Conservation (phyloP, 1,140 invertebrate species). For the Anthonomus grandis region DNA sequence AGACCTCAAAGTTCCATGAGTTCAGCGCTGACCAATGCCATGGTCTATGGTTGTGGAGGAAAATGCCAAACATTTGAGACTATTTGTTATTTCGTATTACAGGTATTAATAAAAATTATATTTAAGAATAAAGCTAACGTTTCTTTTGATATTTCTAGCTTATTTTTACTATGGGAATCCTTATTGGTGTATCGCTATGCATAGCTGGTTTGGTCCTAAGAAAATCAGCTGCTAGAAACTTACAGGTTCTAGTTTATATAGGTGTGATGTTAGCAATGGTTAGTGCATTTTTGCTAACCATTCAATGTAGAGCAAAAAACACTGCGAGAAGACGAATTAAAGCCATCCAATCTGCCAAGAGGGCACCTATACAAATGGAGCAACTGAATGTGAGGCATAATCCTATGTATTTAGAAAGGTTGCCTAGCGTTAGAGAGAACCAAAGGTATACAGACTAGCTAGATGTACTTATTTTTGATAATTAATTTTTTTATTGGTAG, state of each 20-base stretch:
- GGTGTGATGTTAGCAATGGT: conserved; percentile 58
- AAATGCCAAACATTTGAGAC: conserved; percentile 64
- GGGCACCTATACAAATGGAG: conserved; percentile 42
- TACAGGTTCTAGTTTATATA: conserved; percentile 62
- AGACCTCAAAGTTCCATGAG: conserved; percentile 43
- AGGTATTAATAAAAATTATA: too few species aligned
- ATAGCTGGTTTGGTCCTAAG: conserved; percentile 59
- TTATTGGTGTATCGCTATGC: conserved; percentile 59
- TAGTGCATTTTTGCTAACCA: conserved; percentile 55
- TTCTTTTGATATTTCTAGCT: conserved; percentile 54
- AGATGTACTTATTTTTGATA: not conserved
- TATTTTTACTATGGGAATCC: conserved; percentile 59
- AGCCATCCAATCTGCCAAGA: conserved; percentile 35
- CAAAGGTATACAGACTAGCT: conserved; percentile 25
- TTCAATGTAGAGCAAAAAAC: conserved; percentile 60
- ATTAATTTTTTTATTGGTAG: conserved; percentile 11
- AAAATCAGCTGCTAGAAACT: conserved; percentile 56
- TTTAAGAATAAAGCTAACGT: too few species aligned
- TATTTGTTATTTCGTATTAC: conserved; percentile 63
- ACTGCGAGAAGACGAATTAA: conserved; percentile 52
- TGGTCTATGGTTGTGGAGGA: conserved; percentile 60
- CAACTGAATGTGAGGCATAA: conserved; percentile 23
- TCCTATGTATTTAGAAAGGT: conserved; percentile 30
- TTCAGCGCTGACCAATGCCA: conserved; percentile 41
- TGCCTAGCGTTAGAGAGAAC: conserved; percentile 21